phyloP scores from a whole-genome alignment of 2,888 invertebrate genomes.

The Cinara cedri region DNA sequence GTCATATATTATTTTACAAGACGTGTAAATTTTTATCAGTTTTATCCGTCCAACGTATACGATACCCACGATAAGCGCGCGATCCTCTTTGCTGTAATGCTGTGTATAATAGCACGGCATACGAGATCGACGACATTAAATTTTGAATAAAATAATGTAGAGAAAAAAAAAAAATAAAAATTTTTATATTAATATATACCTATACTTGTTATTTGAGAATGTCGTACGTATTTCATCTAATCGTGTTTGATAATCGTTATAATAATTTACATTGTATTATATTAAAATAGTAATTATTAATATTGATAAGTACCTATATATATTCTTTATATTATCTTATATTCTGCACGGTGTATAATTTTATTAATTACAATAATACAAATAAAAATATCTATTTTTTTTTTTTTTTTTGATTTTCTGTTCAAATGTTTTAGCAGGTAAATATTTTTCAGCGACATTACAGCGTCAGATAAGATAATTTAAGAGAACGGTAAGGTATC shows the following conservation, averaged over 20 bases:
- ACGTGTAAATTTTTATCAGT: constrained; percentile 43
- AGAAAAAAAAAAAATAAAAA: background rate
- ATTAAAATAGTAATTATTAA: no score
- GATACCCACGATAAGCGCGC: background rate
- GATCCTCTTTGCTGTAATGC: background rate
- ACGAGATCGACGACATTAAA: constrained; percentile 21
- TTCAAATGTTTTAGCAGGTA: no score
- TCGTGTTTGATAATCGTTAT: background rate
- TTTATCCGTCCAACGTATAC: constrained; percentile 54
- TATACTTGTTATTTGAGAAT: no score
- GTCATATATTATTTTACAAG: background rate
- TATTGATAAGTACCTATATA: background rate
- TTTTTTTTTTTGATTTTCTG: no score
- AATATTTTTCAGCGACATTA: no score
- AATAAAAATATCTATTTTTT: no score
- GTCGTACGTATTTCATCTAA: no score
- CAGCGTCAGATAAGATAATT: no score
- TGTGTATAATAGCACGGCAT: background rate
- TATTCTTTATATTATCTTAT: background rate
- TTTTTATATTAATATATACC: constrained; percentile 8
- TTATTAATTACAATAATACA: no score
- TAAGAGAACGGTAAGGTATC: no score
- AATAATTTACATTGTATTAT: no score
- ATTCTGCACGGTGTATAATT: background rate
- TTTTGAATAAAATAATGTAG: constrained; percentile 38